Percentiles rank a stretch among this genome's conserved stretches.
phyloP scores from a whole-genome alignment of 2,888 invertebrate species.

The Caradrina kadenii region DNA sequence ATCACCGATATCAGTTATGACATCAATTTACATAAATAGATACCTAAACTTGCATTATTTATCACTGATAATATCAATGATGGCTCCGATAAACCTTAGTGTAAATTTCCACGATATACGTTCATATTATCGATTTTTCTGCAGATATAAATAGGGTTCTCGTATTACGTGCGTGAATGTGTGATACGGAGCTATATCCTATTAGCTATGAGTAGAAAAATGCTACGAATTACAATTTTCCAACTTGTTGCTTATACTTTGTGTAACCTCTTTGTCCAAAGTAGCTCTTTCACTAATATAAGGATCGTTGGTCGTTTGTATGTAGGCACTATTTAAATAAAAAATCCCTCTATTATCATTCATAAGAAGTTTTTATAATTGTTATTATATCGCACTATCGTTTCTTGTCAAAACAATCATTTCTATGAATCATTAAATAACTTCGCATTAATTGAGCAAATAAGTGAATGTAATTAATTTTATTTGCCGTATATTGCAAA shows the following conservation, averaged over 20 bases:
- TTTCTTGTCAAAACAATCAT: background rate
- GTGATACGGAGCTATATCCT: slow-evolving; percentile 20
- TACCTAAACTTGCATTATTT: slow-evolving; percentile 43
- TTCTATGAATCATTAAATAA: slow-evolving; percentile 9
- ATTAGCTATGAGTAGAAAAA: slow-evolving; percentile 28
- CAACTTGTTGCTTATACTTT: slow-evolving; percentile 19
- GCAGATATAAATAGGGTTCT: slow-evolving; percentile 43
- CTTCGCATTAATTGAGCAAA: slow-evolving; percentile 14
- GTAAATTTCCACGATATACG: slow-evolving; percentile 38
- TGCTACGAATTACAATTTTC: background rate
- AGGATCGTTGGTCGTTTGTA: background rate
- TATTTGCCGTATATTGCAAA: slow-evolving; percentile 9
- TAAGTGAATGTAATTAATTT: slow-evolving; percentile 1
- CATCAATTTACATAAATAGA: slow-evolving; percentile 45
- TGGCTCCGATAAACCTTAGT: slow-evolving; percentile 37
- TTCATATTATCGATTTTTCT: slow-evolving; percentile 53
- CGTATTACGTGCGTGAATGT: slow-evolving; percentile 12
- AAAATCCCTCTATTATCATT: background rate
- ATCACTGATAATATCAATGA: slow-evolving; percentile 51
- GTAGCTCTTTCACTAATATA: background rate
- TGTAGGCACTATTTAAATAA: background rate
- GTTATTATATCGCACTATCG: slow-evolving; percentile 1
- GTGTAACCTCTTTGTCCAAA: background rate
- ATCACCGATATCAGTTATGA: slow-evolving; percentile 38
- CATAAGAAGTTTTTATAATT: background rate